These are phyloP conservation scores for Eupelmus urozonus DNA, from an alignment of 2,888 invertebrate genomes.

Conservation along the genomic window DNA sequence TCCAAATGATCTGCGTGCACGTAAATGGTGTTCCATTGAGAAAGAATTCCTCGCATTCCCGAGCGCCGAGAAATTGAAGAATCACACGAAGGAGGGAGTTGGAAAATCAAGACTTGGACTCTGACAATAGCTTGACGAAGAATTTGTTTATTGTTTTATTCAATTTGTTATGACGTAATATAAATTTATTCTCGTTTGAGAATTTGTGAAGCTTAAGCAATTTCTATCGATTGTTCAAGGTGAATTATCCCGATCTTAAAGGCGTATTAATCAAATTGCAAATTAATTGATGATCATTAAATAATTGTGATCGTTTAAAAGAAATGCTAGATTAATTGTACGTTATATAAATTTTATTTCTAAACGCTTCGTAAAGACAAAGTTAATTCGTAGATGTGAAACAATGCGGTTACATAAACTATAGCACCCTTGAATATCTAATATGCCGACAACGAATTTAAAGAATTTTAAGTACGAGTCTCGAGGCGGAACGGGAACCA, in stretches of 20 bases:
- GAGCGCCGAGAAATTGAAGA: slow-evolving; percentile 30
- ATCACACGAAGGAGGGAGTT: neutral
- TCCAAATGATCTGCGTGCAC: neutral
- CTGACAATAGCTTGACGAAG: neutral
- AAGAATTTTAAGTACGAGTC: slow-evolving; percentile 47
- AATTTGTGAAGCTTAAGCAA: no score
- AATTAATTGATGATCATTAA: no score
- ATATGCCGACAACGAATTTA: slow-evolving; percentile 47
- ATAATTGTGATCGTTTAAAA: no score
- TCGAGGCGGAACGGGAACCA: no score
- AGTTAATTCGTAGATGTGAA: slow-evolving; percentile 21
- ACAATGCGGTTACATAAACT: slow-evolving; percentile 39
- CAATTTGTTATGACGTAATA: neutral
- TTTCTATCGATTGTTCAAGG: no score
- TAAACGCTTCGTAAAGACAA: no score
- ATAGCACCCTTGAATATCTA: slow-evolving; percentile 46
- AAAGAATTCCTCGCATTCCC: slow-evolving; percentile 15
- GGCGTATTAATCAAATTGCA: no score
- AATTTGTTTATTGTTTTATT: neutral
- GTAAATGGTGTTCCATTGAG: slow-evolving; percentile 29
- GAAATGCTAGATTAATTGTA: neutral
- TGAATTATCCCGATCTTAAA: no score
- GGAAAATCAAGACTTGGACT: neutral
- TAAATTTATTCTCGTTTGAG: no score
- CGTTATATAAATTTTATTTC: no score